Base-by-base conservation (phyloP, 1,140 invertebrate genomes). In the Atopsyche davidsoni region DNA sequence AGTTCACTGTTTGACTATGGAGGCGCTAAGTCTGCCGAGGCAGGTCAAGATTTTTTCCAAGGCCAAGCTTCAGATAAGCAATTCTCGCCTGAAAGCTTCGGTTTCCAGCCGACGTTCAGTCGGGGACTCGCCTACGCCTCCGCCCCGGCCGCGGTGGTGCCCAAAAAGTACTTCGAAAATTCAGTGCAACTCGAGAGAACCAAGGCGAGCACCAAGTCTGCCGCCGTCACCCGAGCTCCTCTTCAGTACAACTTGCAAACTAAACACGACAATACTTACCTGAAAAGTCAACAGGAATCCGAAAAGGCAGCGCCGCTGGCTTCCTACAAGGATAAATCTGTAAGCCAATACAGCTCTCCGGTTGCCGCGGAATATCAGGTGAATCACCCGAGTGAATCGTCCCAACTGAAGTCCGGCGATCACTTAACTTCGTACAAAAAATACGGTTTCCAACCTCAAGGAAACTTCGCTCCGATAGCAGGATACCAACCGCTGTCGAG, bases 21-120 rank as follows among this genome's bases (percentile, higher is more conserved):
- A 10, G 43, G 50, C 6, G 28, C 55, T 9, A 50, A 57, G 39
- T 57, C 55, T 9, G 39, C 43, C 6, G n/a, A 48, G 51, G 70
- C 66, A 62, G 70, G 68, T 18, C 66, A 69, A 50, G 69, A 71
- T 63, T 67, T 64, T 6, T 62, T 73, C 43, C 66, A 70, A 63
- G 60, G 57, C 21, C 64, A 64, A 54, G 42, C 68, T 54, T 61
- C 64, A 36, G 65, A 68, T 39, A 68, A 62, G 39, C 50, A 55
- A 51, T 71, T 71, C 60, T 64, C 68, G 47, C 62, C 69, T 31
- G 62, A 65, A 59, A 64, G 59, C 55, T 73, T 72, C 55, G 72
- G 70, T 46, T 74, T 69, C 47, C 66, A 68, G 57, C 70, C 70
- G 9, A 66, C 69, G 45, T 66, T 67, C 45, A 72, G 72, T 61